Conservation (phyloP, 2,113 vertebrate genomes). For the Pseudopodoces humilis region DNA sequence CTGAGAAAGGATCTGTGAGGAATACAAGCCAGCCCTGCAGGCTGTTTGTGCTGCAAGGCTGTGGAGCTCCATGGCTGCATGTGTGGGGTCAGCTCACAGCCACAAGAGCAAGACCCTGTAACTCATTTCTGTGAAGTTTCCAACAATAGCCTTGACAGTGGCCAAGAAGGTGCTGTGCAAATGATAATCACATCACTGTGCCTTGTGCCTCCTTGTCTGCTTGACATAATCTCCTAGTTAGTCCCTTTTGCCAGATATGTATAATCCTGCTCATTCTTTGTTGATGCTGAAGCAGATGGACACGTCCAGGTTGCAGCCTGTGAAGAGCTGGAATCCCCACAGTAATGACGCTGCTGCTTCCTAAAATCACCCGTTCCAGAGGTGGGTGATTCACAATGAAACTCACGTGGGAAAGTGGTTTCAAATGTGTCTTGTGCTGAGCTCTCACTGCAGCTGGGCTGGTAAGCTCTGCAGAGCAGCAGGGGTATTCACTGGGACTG, state of each 20-base stretch:
- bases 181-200: neutral
- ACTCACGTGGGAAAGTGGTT: neutral
- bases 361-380: neutral
- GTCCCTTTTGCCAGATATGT: neutral
- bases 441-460: neutral
- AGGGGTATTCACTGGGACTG: fast-evolving
- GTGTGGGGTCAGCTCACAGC: neutral
- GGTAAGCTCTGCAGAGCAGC: neutral
- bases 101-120: neutral
- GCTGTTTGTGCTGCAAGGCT: neutral
- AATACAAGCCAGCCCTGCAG: neutral
- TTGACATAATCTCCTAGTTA: neutral
- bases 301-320: neutral
- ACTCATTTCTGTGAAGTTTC: neutral
- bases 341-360: neutral
- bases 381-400: neutral
- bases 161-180: neutral
- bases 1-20: neutral
- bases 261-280: neutral
- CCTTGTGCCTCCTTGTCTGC: neutral
- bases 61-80: neutral
- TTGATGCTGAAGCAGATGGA: neutral
- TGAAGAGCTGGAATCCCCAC: neutral
- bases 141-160: neutral
- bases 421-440: neutral